These are phyloP conservation scores for Petrocephalus zakoni DNA, from an alignment of 2,113 vertebrate genomes.

Conservation along the genomic window DNA sequence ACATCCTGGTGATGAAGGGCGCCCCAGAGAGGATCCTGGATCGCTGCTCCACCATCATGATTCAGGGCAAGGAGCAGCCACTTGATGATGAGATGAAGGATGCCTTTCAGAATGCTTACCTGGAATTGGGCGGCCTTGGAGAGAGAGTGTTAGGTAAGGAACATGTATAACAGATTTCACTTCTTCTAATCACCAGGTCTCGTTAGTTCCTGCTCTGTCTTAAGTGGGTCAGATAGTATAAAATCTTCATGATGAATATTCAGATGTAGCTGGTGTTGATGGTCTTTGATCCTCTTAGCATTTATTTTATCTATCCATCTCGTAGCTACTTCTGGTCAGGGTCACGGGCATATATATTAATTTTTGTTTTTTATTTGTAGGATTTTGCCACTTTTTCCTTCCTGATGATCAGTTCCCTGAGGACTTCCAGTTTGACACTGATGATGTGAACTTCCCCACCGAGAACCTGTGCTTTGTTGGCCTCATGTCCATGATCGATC, in stretches of 20 bases:
- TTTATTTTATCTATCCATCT: neutral
- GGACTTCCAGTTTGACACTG: constrained; percentile 62
- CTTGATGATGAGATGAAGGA: constrained; percentile 64
- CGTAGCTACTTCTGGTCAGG: neutral
- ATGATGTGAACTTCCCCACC: constrained; percentile 60
- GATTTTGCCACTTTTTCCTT: constrained; percentile 61
- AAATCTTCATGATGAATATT: neutral
- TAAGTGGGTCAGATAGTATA: neutral
- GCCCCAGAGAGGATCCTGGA: constrained; percentile 63
- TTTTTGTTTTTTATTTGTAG: constrained; percentile 29
- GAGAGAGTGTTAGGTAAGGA: constrained; percentile 47
- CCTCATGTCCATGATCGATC: constrained; percentile 70
- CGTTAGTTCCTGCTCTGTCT: neutral
- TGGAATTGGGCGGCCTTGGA: constrained; percentile 57
- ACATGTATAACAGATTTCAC: neutral
- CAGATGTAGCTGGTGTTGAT: neutral
- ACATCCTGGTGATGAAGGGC: constrained; percentile 66
- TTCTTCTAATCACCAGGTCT: neutral
- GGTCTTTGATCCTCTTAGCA: neutral
- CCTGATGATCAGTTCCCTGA: constrained; percentile 61
- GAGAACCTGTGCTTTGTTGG: constrained; percentile 65
- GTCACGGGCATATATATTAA: neutral
- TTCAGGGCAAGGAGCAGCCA: constrained; percentile 62
- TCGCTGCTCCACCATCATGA: constrained; percentile 58
- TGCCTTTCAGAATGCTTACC: constrained; percentile 65